phyloP scores from a whole-genome alignment of 2,888 invertebrate genomes.

The Campoplex capitator region DNA sequence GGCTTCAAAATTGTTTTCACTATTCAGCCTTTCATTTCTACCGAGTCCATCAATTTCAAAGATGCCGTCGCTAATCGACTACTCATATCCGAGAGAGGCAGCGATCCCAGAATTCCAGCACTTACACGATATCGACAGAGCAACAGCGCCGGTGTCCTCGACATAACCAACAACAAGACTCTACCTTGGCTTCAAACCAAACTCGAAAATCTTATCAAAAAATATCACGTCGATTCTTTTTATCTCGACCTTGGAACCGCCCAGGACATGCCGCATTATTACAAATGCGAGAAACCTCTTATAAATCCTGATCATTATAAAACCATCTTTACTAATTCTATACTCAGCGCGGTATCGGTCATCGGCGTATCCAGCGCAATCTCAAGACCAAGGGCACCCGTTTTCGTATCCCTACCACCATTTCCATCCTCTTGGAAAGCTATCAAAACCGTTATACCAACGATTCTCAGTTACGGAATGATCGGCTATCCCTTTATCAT shows the following conservation, averaged over 20 bases:
- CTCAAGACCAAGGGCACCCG: slow-evolving; percentile 92
- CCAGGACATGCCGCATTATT: slow-evolving; percentile 94
- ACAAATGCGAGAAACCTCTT: slow-evolving; percentile 90
- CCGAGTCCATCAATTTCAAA: slow-evolving; percentile 93
- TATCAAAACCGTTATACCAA: slow-evolving; percentile 92
- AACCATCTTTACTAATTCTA: slow-evolving; percentile 88
- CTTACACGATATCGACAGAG: slow-evolving; percentile 92
- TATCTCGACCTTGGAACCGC: slow-evolving; percentile 93
- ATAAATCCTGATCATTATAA: slow-evolving; percentile 94
- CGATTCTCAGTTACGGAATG: slow-evolving; percentile 94
- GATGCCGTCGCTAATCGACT: slow-evolving; percentile 91
- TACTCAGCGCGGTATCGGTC: slow-evolving; percentile 88
- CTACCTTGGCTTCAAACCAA: slow-evolving; percentile 92
- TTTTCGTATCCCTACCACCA: slow-evolving; percentile 94
- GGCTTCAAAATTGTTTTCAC: slow-evolving; percentile 95
- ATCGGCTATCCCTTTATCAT: slow-evolving; percentile 97
- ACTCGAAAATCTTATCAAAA: slow-evolving; percentile 89
- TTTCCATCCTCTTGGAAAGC: slow-evolving; percentile 96
- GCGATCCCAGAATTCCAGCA: slow-evolving; percentile 92
- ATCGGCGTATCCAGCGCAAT: slow-evolving; percentile 95
- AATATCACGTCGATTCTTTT: slow-evolving; percentile 93
- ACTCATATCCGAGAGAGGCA: slow-evolving; percentile 92
- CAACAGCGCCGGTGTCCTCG: slow-evolving; percentile 93
- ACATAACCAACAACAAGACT: slow-evolving; percentile 93
- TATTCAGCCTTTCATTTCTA: slow-evolving; percentile 96